Evolutionary conservation across 2,888 invertebrate genomes (phyloP).

Genomic region (Spialia ferax): DNA sequence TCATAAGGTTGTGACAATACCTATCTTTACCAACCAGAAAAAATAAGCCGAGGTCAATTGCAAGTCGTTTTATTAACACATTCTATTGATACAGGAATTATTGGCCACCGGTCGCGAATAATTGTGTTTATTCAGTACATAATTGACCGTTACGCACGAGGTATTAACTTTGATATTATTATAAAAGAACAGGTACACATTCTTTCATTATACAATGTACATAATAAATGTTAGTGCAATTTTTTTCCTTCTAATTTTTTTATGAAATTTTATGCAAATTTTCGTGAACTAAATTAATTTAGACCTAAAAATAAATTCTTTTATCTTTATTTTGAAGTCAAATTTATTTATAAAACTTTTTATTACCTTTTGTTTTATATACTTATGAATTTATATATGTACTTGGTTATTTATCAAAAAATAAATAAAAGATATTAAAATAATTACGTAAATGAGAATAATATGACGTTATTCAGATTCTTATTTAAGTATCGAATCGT

Average conservation of each 20-base stretch:
- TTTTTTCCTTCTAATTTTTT: neutral
- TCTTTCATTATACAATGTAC: neutral
- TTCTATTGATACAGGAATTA: conserved; percentile 4
- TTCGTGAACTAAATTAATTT: too few species aligned
- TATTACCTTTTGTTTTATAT: too few species aligned
- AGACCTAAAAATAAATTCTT: too few species aligned
- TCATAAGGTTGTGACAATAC: neutral
- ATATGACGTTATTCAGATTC: too few species aligned
- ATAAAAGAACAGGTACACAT: conserved; percentile 11
- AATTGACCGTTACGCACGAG: conserved; percentile 35
- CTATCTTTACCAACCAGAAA: neutral
- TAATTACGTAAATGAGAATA: too few species aligned
- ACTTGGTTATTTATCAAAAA: too few species aligned
- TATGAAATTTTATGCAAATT: neutral
- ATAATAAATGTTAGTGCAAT: neutral
- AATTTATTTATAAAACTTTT: too few species aligned
- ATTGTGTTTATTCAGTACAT: conserved; percentile 27
- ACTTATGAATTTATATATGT: too few species aligned
- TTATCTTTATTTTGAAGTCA: too few species aligned
- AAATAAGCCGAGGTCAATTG: conserved; percentile 7
- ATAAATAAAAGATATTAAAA: too few species aligned
- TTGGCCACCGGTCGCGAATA: conserved; percentile 6
- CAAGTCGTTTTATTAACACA: conserved; percentile 2
- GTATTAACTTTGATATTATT: conserved; percentile 24
- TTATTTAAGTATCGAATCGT: too few species aligned